A percentile compares a stretch with the other conserved stretches of the same genome.
phyloP scores from a whole-genome alignment of 2,113 vertebrate genomes.

The Addax nasomaculatus region DNA sequence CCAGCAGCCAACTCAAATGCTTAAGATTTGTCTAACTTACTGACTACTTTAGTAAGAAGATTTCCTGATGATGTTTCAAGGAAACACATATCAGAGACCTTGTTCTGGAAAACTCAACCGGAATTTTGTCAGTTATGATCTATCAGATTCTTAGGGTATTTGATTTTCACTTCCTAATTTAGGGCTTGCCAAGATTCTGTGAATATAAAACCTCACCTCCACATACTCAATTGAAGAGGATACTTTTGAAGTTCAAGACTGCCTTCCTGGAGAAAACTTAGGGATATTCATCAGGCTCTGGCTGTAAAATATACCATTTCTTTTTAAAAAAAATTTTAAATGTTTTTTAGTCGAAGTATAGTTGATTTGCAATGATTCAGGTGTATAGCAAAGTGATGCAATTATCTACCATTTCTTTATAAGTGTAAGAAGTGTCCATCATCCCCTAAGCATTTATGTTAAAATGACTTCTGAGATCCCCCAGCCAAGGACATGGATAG shows the following conservation, averaged over 20 bases:
- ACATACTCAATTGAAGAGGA: background rate
- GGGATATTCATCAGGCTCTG: background rate
- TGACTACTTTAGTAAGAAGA: constrained; percentile 40
- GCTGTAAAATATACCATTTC: background rate
- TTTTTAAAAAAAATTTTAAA: background rate
- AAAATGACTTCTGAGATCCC: background rate
- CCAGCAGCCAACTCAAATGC: constrained; percentile 51
- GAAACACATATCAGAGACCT: constrained; percentile 28
- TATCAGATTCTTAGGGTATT: constrained; percentile 13
- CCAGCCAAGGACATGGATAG: background rate
- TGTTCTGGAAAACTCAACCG: constrained; percentile 44
- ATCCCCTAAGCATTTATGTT: background rate
- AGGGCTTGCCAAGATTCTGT: background rate
- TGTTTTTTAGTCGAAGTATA: background rate
- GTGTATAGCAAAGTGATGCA: background rate
- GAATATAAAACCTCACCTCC: background rate
- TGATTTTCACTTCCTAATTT: background rate
- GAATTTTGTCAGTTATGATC: constrained; percentile 15
- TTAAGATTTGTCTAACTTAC: constrained; percentile 41
- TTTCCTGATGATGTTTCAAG: background rate
- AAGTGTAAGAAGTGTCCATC: background rate
- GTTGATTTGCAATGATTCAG: background rate
- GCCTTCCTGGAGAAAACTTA: background rate
- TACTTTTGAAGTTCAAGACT: background rate
- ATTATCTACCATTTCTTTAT: background rate